phyloP scores from a whole-genome alignment of 2,113 vertebrate species.

The Trogon surrucura region DNA sequence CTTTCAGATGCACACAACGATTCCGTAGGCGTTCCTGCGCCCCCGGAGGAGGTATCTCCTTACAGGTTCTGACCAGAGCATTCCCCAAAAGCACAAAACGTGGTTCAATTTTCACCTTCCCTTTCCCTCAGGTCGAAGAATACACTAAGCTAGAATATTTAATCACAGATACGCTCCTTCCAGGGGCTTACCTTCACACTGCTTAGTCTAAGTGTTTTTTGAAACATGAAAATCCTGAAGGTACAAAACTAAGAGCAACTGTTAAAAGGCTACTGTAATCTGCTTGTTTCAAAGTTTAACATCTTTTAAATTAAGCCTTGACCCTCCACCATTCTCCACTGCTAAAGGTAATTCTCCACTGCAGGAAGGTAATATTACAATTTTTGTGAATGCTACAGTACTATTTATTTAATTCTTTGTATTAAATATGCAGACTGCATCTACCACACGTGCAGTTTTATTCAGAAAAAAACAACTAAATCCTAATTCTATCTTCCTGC shows the following conservation, averaged over 20 bases:
- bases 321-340: background rate
- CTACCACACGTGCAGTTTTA: background rate
- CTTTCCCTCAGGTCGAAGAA: background rate
- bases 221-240: background rate
- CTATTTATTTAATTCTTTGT: background rate
- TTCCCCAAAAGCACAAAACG: background rate
- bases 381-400: background rate
- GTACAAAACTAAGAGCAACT: background rate
- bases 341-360: too few relatives aligned
- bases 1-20: background rate
- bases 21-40: background rate
- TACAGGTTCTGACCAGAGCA: background rate
- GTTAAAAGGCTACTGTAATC: background rate
- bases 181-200: background rate
- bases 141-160: background rate
- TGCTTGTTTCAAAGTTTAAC: background rate
- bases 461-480: background rate
- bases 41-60: background rate
- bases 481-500: background rate
- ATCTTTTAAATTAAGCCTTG: background rate
- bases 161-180: background rate
- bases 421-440: background rate
- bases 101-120: background rate
- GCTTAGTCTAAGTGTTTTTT: background rate
- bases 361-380: background rate